Evolutionary conservation across 1,140 invertebrate species (phyloP).

Genomic region (Trialeurodes vaporariorum): DNA sequence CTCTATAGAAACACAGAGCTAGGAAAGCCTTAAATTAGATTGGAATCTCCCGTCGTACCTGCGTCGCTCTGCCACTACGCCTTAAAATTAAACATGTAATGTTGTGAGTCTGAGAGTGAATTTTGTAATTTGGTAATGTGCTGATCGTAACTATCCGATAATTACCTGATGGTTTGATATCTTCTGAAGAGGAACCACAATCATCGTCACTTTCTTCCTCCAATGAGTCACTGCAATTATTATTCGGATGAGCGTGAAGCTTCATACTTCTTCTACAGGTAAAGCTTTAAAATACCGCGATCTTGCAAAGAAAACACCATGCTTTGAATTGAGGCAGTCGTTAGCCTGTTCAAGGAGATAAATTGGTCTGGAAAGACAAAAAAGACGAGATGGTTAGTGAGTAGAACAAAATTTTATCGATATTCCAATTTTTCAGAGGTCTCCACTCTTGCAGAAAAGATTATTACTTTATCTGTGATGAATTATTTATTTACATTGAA

Average conservation of each 20-base stretch:
- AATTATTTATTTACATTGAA: too few relatives aligned
- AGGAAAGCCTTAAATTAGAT: neutral
- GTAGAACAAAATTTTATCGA: too few relatives aligned
- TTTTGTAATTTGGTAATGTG: conserved; percentile 10
- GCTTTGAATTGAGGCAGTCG: neutral
- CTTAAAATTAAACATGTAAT: neutral
- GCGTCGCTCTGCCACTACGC: too few relatives aligned
- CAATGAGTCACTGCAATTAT: conserved; percentile 14
- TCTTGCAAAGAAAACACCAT: neutral
- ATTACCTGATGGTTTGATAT: conserved; percentile 36
- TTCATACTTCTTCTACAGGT: neutral
- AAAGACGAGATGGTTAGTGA: too few relatives aligned
- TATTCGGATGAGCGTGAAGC: neutral
- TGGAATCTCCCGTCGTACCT: too few relatives aligned
- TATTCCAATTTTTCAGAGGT: too few relatives aligned
- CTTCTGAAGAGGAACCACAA: conserved; percentile 20
- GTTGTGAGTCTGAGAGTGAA: neutral
- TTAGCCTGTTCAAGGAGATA: too few relatives aligned
- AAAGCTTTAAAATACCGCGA: neutral
- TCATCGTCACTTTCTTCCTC: conserved; percentile 17
- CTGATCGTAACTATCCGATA: neutral
- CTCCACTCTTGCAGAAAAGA: too few relatives aligned
- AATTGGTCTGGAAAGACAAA: too few relatives aligned
- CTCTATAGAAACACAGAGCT: neutral
- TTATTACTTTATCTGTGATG: too few relatives aligned